Evolutionary conservation across 2,113 vertebrate species (phyloP).

Genomic region (Ursus arctos): DNA sequence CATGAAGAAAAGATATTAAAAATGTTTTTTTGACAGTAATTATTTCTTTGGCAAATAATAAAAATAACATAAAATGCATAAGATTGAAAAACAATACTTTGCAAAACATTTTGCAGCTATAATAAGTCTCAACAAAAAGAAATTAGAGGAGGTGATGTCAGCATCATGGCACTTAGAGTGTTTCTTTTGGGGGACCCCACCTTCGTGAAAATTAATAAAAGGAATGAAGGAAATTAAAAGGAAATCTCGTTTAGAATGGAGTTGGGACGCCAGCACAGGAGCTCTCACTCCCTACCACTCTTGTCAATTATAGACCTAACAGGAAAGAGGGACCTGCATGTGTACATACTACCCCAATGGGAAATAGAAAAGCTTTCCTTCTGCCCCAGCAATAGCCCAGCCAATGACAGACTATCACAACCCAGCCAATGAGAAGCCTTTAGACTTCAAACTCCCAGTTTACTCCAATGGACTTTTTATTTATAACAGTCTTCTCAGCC

Average conservation of each 20-base stretch:
- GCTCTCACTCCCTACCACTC: background rate
- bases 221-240: background rate
- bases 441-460: background rate
- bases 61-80: background rate
- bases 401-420: background rate
- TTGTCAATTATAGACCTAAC: background rate
- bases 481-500: background rate
- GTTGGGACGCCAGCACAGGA: background rate
- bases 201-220: background rate
- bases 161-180: background rate
- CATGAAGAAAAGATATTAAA: background rate
- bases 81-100: background rate
- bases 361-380: background rate
- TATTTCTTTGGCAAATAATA: background rate
- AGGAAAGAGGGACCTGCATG: background rate
- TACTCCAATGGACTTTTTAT: background rate
- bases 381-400: too few species aligned
- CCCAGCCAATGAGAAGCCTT: background rate
- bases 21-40: background rate
- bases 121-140: background rate
- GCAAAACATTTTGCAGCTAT: background rate
- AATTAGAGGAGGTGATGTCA: background rate
- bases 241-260: background rate
- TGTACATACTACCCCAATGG: background rate
- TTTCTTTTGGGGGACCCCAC: background rate